Base-by-base conservation (phyloP, 2,888 invertebrate genomes). In the Plebejus argus region DNA sequence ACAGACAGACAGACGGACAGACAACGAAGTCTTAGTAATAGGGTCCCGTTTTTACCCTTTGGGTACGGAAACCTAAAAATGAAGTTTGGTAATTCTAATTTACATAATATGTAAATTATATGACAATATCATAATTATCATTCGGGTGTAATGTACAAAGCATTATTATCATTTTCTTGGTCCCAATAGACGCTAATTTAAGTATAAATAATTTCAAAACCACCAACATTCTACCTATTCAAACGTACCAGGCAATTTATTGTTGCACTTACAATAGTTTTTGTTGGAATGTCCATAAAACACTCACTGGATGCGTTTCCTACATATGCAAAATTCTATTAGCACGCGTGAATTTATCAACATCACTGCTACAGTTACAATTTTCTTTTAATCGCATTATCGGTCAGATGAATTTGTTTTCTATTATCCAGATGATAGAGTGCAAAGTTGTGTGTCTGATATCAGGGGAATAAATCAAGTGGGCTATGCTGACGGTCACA, bases 401-500 rank as follows among this genome's bases (percentile, higher is more conserved):
- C 75, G 76, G 79, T 61, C 56, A 78, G 45, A 15, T n/a, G 61
- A 18, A 79, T 80, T 80, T 79, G 79, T 15, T 79, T 80, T 81
- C 78, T 80, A 81, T 80, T 72, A 56, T 78, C 45, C 77, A 78
- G 66, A 77, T 76, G 78, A 78, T 83, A 84, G 77, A 80, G 83
- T 82, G 70, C 74, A 81, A 66, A 83, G 79, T 83, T 58, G 80
- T 79, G 76, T 78, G 78, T 81, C 76, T 70, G 61, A 45, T 76
- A 18, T 76, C 70, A 71, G 76, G 71, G 75, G 78, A 70, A 87
- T 90, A 89, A 90, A 90, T 90, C 89, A 89, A 87, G 83, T 81
- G 85, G 84, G 86, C 86, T 85, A 87, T 86, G 86, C 84, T 85
- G 86, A 89, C 87, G 87, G 85, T 87, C 86, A 90, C 89, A 88